Percentiles rank a stretch among this genome's conserved stretches.
Evolutionary conservation across 2,797 vertebrate genomes (phyloP).

Genomic region (Oreochromis mossambicus): DNA sequence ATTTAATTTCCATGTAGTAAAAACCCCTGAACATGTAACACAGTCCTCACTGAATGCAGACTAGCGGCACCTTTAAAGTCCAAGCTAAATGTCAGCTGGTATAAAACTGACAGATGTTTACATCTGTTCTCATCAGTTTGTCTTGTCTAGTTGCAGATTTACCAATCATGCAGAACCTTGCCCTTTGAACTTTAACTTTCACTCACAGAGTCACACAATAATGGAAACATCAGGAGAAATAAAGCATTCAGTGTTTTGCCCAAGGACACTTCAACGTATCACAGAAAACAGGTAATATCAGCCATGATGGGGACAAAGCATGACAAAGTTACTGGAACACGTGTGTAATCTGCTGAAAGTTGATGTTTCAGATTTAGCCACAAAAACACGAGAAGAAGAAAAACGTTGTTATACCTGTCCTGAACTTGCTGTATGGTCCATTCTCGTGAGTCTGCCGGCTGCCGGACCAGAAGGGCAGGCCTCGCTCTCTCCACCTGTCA

Average conservation of each 20-base stretch:
- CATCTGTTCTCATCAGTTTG: background rate
- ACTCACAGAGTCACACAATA: background rate
- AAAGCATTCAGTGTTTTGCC: background rate
- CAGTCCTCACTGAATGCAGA: background rate
- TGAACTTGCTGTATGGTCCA: conserved; percentile 82
- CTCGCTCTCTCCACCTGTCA: conserved; percentile 83
- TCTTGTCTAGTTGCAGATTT: background rate
- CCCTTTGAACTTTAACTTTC: background rate
- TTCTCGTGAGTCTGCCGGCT: conserved; percentile 70
- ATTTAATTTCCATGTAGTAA: background rate
- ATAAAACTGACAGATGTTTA: background rate
- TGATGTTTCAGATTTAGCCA: background rate
- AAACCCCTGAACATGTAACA: background rate
- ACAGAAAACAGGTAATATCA: background rate
- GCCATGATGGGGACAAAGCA: background rate
- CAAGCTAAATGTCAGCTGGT: background rate
- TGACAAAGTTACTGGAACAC: background rate
- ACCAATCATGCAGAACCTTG: background rate
- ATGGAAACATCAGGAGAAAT: background rate
- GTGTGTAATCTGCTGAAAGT: background rate
- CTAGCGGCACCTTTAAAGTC: background rate
- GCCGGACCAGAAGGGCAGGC: conserved; percentile 74
- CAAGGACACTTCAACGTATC: background rate
- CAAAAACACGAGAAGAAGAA: background rate
- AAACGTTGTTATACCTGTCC: conserved; percentile 72